A percentile compares a stretch with the other conserved stretches of the same genome.
Conservation (phyloP, 35 echinoderm and acorn worm species). For the Lytechinus pictus region DNA sequence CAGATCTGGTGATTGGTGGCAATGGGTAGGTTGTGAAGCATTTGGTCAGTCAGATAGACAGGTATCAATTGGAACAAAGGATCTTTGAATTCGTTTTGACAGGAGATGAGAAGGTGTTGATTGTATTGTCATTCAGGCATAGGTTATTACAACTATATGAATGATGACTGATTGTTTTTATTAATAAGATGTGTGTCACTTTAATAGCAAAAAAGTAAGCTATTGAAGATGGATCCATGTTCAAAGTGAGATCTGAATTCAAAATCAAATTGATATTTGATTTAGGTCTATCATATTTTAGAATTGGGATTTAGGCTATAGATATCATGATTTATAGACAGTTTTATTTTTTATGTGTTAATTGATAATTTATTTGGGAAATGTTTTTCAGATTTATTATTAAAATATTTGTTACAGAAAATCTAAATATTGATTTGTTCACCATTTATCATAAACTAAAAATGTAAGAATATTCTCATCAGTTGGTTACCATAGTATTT, state of each 20-base stretch:
- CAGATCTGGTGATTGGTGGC: background rate
- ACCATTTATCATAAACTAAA: background rate
- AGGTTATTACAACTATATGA: background rate
- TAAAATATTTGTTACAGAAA: background rate
- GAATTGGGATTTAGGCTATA: background rate
- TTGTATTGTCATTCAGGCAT: constrained; percentile 3
- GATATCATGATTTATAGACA: background rate
- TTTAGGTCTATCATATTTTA: background rate
- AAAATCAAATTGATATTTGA: background rate
- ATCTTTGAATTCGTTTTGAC: background rate
- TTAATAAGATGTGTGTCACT: background rate
- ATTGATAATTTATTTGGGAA: background rate
- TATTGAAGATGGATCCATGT: background rate
- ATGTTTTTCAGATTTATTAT: background rate
- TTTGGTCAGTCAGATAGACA: background rate
- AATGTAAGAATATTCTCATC: no score
- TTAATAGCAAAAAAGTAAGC: background rate
- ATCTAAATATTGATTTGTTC: background rate
- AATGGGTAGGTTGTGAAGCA: background rate
- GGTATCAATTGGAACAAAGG: constrained; percentile 1
- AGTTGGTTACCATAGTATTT: background rate
- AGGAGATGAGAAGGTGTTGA: constrained; percentile 2
- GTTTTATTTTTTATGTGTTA: background rate
- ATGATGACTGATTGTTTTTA: background rate
- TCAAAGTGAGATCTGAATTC: background rate